Conservation (phyloP, 2,888 invertebrate species). For the Mycalesis mineus region DNA sequence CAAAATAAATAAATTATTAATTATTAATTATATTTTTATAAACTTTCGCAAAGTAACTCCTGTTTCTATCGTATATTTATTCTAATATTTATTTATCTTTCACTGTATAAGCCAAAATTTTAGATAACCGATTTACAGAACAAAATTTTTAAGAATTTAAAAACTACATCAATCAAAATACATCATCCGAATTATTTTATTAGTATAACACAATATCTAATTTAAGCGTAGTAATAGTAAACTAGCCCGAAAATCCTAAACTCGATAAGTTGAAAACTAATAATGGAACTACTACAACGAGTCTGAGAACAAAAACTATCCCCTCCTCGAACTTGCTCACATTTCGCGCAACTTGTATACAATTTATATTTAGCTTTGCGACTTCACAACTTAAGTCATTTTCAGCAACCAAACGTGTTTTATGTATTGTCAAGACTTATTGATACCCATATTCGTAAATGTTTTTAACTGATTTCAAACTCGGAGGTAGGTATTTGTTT, state of each 20-base stretch:
- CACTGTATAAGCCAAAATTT: too few relatives aligned
- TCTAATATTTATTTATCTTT: too few relatives aligned
- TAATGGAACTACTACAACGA: conserved; percentile 60
- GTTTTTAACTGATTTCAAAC: too few relatives aligned
- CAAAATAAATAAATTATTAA: too few relatives aligned
- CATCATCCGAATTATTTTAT: too few relatives aligned
- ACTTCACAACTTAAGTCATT: background rate
- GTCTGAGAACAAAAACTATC: conserved; percentile 51
- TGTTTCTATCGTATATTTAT: too few relatives aligned
- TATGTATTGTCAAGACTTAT: background rate
- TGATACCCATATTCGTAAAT: background rate
- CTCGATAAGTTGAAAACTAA: conserved; percentile 64
- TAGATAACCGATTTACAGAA: too few relatives aligned
- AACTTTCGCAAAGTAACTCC: too few relatives aligned
- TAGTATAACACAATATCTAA: conserved; percentile 37
- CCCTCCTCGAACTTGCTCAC: conserved; percentile 26
- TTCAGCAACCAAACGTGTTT: background rate
- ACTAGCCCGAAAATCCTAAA: conserved; percentile 56
- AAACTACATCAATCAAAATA: too few relatives aligned
- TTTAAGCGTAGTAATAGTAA: conserved; percentile 40
- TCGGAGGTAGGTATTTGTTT: too few relatives aligned
- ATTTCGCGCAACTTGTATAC: conserved; percentile 25
- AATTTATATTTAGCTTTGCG: conserved; percentile 13
- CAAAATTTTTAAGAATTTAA: too few relatives aligned
- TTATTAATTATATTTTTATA: too few relatives aligned